phyloP scores from a whole-genome alignment of 35 echinoderm and acorn worm genomes.

The Nesometra sesokonis region DNA sequence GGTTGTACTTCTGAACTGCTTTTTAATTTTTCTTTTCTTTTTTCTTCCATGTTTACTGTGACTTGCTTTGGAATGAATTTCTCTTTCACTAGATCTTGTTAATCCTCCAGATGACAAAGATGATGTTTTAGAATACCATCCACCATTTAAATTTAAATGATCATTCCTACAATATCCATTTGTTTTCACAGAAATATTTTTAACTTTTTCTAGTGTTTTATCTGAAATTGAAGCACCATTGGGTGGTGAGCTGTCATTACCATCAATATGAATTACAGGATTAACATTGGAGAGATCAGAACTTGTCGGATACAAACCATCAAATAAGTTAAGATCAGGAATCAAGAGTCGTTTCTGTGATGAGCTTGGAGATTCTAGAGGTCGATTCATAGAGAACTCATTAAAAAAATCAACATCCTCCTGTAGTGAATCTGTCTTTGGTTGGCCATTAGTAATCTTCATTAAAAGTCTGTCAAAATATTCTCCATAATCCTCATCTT shows the following conservation, averaged over 20 bases:
- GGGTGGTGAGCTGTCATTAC: neutral
- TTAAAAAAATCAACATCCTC: neutral
- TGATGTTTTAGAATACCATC: neutral
- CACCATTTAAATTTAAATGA: neutral
- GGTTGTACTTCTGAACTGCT: neutral
- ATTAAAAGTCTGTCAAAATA: neutral
- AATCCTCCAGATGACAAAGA: neutral
- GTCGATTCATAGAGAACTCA: neutral
- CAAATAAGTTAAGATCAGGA: neutral
- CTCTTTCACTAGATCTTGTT: neutral
- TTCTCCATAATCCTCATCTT: neutral
- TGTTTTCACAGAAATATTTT: neutral
- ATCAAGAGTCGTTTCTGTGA: neutral
- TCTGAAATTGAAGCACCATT: neutral
- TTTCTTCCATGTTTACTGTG: neutral
- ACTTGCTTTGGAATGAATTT: neutral
- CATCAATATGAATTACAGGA: neutral
- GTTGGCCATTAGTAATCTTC: neutral
- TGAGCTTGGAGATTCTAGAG: neutral
- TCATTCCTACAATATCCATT: neutral
- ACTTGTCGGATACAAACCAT: neutral
- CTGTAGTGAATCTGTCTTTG: neutral
- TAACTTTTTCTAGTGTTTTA: neutral
- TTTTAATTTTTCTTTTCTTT: neutral
- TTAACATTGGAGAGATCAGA: neutral